Base-by-base conservation (phyloP, 2,113 vertebrate genomes). In the Poicephalus meyeri region DNA sequence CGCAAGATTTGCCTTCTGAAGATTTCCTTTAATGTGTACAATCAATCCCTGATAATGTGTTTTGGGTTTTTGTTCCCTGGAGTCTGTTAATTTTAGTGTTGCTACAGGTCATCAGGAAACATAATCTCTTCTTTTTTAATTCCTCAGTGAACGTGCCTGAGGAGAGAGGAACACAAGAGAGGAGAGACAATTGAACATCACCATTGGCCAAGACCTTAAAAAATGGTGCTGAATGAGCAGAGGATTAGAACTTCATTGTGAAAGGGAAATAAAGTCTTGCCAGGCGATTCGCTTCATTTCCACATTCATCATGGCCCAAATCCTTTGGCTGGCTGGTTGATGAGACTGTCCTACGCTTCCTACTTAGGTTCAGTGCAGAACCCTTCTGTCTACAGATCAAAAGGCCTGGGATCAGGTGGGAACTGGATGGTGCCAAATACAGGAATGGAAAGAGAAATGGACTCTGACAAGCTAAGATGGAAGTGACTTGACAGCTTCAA, bases 291-390 rank as follows among this genome's bases (percentile, higher is more conserved):
- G 77, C 87, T 94, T 94, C 80, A 44, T 86, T 93, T 93, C 89
- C 16, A 17, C 83, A 33, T 95, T 94, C 95, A 97, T 95, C 97
- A 98, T 99, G 98, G 97, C 98, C 85, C 94, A 74, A 12, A 94
- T 95, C 69, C 97, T 98, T 88, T 98, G 98, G 98, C 98, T 98
- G 93, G 98, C 98, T 89, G 98, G 98, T 93, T 98, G 96, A 98
- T 28, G 87, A 93, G 83, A 95, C 94, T 29, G 52, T 88, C 80
- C 78, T 29, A 49, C 56, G 19, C 65, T 71, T 77, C 50, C 73
- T 86, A 3, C 73, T 84, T 89, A 73, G 73, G 29, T 84, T 80
- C 78, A 42, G 95, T 64, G 76, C 89, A 50, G 49, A 89, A 82
- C 95, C 69, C 53, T 73, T 83, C 89, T 89, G 88, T 73, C 18